These are phyloP conservation scores for Mellilla xanthometata DNA, from an alignment of 2,888 invertebrate species.

Conservation along the genomic window DNA sequence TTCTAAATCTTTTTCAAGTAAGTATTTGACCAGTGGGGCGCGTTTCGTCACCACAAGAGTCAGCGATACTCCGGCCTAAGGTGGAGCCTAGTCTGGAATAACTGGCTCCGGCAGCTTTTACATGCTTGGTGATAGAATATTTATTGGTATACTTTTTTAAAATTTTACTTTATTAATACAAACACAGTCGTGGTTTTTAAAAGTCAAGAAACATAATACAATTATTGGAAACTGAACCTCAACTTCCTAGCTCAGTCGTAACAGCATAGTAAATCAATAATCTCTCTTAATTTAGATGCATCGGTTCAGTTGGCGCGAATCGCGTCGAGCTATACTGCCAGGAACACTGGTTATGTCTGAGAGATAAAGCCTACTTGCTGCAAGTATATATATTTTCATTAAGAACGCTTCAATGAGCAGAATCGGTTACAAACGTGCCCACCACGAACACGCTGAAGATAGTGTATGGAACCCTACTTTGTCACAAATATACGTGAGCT, in stretches of 20 bases:
- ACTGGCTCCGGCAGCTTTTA: too few species aligned
- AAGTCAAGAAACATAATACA: too few species aligned
- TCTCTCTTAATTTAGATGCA: conserved; percentile 29
- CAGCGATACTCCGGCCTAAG: too few species aligned
- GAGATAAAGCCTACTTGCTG: conserved; percentile 7
- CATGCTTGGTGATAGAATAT: too few species aligned
- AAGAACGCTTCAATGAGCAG: conserved; percentile 8
- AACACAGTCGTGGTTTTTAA: too few species aligned
- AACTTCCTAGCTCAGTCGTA: background rate
- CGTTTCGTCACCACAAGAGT: too few species aligned
- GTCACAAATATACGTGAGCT: conserved; percentile 8
- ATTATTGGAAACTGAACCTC: too few species aligned
- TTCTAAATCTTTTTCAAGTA: too few species aligned
- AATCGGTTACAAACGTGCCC: background rate
- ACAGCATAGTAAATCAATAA: conserved; percentile 23
- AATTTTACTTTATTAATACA: too few species aligned
- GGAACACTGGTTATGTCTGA: conserved; percentile 43
- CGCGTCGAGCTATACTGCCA: conserved; percentile 33
- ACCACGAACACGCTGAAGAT: background rate
- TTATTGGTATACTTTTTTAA: too few species aligned
- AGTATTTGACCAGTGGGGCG: too few species aligned
- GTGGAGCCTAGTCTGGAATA: too few species aligned
- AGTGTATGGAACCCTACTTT: background rate
- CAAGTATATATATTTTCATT: conserved; percentile 14
- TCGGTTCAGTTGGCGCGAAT: conserved; percentile 29